Evolutionary conservation across 1,140 invertebrate genomes (phyloP), one percentile per base, ranked within the genome.

Genomic region (Antheraea mylitta): DNA sequence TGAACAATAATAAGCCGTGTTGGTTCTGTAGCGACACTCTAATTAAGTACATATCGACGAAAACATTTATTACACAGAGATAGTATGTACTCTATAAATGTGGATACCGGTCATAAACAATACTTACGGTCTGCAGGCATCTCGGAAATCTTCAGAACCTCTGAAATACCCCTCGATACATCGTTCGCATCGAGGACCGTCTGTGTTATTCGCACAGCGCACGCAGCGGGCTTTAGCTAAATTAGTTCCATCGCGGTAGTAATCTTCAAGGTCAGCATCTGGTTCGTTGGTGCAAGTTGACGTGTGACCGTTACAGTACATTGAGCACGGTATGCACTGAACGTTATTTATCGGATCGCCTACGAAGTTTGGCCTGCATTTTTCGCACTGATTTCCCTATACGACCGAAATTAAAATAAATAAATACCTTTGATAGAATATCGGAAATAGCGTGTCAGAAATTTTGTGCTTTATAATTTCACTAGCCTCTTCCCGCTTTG

Each of bases 291-390:
- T 94, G 86, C 98, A 99, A 22, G 96, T 93, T 13, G 94, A 92
- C 4, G 96, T 97, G 86, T 99, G 98, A 0, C 96, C 96, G 87
- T 99, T 95, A 77, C 98, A 99, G 89, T 97, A 98, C 36, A 96
- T 95, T 0, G 94, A 91, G 81, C 98, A 99, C 0, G 98, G 96
- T 13, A 97, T 94, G 86, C 98, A 99, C 67, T 95, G 94, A 0
- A 96, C 96, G 74, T 97, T 96, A 79, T 98, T 95, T 0, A 94
- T 94, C 0, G 98, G 98, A 93, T 99, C 96, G 18, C 98, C 98
- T 53, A 99, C 98, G 92, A 96, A 99, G 58, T 98, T 92, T 2
- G 96, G 96, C 81, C 96, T 94, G 85, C 98, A 99, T 87, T 96
- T 96, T 76, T 98, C 95, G 88, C 98, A 99, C 80, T 97, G 96